phyloP scores from a whole-genome alignment of 2,888 invertebrate species.

The Amphipoea lucens region DNA sequence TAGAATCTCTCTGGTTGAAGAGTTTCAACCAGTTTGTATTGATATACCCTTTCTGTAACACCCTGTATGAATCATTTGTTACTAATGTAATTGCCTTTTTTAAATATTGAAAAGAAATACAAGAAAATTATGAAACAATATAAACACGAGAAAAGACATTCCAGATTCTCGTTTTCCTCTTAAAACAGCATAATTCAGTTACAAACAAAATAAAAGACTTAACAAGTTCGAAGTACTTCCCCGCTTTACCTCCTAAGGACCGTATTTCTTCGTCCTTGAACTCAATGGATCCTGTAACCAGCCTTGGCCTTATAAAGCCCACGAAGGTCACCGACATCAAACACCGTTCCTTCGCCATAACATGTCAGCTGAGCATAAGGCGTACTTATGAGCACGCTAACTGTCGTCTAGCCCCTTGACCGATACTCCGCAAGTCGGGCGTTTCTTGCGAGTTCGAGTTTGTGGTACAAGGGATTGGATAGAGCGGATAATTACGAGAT shows the following conservation, averaged over 20 bases:
- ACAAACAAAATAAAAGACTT: slow-evolving; percentile 2
- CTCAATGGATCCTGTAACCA: slow-evolving; percentile 32
- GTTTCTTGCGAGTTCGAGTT: slow-evolving; percentile 65
- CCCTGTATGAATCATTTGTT: neutral
- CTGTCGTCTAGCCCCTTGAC: slow-evolving; percentile 76
- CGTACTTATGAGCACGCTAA: slow-evolving; percentile 64
- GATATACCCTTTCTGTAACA: no score
- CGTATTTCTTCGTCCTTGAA: slow-evolving; percentile 46
- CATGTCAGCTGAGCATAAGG: slow-evolving; percentile 55
- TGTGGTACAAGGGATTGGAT: slow-evolving; percentile 39
- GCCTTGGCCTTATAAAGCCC: slow-evolving; percentile 54
- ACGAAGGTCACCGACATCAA: slow-evolving; percentile 48
- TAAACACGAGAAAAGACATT: neutral
- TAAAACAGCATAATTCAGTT: neutral
- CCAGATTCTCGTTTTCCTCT: neutral
- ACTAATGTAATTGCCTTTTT: neutral
- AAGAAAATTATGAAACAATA: neutral
- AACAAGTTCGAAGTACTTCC: slow-evolving; percentile 5
- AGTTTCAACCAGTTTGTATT: no score
- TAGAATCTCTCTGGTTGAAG: no score
- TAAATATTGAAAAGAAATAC: neutral
- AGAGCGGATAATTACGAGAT: slow-evolving; percentile 20
- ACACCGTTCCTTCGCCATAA: slow-evolving; percentile 45
- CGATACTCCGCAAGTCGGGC: slow-evolving; percentile 70
- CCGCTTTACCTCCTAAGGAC: neutral